Percentiles rank a stretch among this genome's conserved stretches.
phyloP scores from a whole-genome alignment of 2,113 vertebrate species.

The Rhodinocichla rosea region DNA sequence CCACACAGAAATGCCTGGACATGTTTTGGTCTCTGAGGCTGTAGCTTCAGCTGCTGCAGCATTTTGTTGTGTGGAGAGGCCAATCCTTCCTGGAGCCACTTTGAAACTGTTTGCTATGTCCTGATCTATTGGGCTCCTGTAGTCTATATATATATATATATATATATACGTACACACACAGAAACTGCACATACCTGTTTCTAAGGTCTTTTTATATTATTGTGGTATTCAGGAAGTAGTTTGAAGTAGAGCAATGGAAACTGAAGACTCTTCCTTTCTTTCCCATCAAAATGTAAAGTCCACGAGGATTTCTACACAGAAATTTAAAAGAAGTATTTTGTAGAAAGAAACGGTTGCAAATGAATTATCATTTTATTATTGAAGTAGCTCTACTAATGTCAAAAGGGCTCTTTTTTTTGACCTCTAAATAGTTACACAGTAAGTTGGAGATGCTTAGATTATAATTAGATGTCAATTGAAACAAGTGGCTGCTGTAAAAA shows the following conservation, averaged over 20 bases:
- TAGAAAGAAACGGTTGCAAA: not conserved
- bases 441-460: not conserved
- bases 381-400: not conserved
- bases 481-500: not conserved
- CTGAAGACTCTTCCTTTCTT: not conserved
- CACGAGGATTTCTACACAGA: not conserved
- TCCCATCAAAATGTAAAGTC: not conserved
- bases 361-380: not conserved
- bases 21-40: not conserved
- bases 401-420: not conserved
- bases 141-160: not conserved
- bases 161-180: fast-evolving
- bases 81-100: not conserved
- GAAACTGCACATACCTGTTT: not conserved
- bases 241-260: not conserved
- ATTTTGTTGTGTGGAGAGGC: not conserved
- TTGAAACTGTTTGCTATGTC: not conserved
- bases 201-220: not conserved
- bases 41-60: not conserved
- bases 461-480: not conserved
- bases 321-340: not conserved
- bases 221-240: not conserved
- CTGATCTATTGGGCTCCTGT: not conserved
- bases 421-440: not conserved
- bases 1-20: not conserved